Conservation (phyloP, 1,140 invertebrate genomes). For the Drosophila murphyi region DNA sequence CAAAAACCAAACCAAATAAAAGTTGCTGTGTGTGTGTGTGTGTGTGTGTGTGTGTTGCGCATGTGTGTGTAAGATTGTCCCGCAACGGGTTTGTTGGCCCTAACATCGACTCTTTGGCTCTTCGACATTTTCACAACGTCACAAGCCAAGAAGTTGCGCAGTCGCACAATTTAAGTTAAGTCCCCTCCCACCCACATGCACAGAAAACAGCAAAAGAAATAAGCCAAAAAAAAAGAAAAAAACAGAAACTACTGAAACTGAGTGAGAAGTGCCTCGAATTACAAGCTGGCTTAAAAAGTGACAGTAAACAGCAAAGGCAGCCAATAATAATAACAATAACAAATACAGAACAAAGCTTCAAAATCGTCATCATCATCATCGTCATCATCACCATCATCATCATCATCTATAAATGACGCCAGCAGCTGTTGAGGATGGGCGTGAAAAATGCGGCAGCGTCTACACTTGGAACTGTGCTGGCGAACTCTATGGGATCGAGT, state of each 20-base stretch:
- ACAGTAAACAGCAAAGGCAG: conserved; percentile 32
- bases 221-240: neutral
- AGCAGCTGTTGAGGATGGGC: conserved; percentile 33
- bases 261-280: conserved; percentile 38
- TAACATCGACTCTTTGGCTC: conserved; percentile 20
- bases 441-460: conserved; percentile 66
- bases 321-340: neutral
- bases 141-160: conserved; percentile 53
- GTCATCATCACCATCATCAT: neutral
- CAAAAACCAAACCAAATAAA: conserved; percentile 15
- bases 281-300: conserved; percentile 65
- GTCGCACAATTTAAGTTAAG: conserved; percentile 20
- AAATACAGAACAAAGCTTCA: neutral
- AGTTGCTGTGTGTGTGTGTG: neutral
- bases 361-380: neutral
- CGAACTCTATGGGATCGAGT: conserved; percentile 74
- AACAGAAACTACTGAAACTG: neutral
- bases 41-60: conserved; percentile 4
- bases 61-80: conserved; percentile 24
- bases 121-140: conserved; percentile 53
- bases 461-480: conserved; percentile 77
- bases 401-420: conserved; percentile 15
- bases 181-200: no score
- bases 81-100: conserved; percentile 61
- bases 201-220: no score